A percentile compares a stretch with the other conserved stretches of the same genome.
phyloP scores from a whole-genome alignment of 1,140 invertebrate species.

The Epicauta chinensis region DNA sequence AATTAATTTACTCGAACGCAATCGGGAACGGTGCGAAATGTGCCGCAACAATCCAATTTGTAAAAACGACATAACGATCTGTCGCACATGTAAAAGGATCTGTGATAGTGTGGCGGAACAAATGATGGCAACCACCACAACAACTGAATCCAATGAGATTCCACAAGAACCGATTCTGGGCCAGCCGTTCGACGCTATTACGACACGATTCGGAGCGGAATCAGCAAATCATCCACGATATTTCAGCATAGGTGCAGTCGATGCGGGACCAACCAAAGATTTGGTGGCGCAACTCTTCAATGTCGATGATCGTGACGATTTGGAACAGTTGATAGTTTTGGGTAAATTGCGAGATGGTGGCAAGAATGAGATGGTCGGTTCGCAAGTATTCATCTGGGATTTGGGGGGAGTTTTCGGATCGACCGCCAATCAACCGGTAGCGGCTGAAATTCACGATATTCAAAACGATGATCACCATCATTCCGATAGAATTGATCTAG shows the following conservation, averaged over 20 bases:
- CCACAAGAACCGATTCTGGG: background rate
- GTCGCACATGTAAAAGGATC: background rate
- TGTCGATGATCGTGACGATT: background rate
- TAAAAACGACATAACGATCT: background rate
- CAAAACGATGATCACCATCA: slow-evolving; percentile 1
- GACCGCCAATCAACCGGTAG: background rate
- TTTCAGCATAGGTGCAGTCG: slow-evolving; percentile 3
- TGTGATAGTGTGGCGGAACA: background rate
- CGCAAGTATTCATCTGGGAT: background rate
- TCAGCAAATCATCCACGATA: slow-evolving; percentile 3
- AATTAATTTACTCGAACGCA: background rate
- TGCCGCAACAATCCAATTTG: background rate
- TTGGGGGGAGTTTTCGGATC: slow-evolving; percentile 1
- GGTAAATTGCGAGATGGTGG: background rate
- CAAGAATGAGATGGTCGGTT: background rate
- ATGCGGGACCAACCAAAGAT: slow-evolving; percentile 2
- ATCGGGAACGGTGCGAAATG: background rate
- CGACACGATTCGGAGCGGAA: slow-evolving; percentile 2
- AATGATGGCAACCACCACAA: background rate
- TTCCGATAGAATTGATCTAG: slow-evolving; percentile 1
- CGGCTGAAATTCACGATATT: background rate
- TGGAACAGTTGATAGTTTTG: slow-evolving; percentile 13
- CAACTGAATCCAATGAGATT: slow-evolving; percentile 4
- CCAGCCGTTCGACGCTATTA: background rate
- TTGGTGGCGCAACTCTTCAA: slow-evolving; percentile 6